Base-by-base conservation (phyloP, 2,113 vertebrate genomes). In the Scolopax mira region DNA sequence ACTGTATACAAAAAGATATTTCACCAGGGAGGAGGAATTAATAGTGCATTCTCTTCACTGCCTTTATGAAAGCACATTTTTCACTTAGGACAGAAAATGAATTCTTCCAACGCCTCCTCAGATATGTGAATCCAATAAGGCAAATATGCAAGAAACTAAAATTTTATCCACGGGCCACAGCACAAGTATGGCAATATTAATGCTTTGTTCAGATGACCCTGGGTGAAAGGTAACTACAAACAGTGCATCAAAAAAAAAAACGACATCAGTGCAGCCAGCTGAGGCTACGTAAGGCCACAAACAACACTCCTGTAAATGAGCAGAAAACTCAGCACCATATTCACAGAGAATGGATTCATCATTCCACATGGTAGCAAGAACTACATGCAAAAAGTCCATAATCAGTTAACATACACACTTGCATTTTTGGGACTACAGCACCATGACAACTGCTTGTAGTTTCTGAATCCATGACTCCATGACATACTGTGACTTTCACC, bases 261-360 rank as follows among this genome's bases (percentile, higher is more conserved):
- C n/a, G n/a, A n/a, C 2, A 79, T n/a, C 33, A 31, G 18, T 2
- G 11, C 11, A 66, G 22, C 44, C 35, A 67, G 16, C 1, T 85
- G 24, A 85, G 37, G 70, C 37, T 25, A 12, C 3, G 17, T 77
- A 64, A 67, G 16, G 30, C 52, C 86, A 42, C 21, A 60, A 89
- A 69, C 49, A 51, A 3, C 22, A 55, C 28, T 75, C 21, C n/a
- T 37, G 52, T 33, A 77, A 80, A 80, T 3, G 0, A 80, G 35
- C 14, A 46, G 49, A 77, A 84, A 93, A 64, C n/a, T 79, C 0
- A 0, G 33, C 11, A 57, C 22, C 30, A 25, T 39, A 78, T 57
- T 80, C 64, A 73, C 16, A 51, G 24, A 24, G 22, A 84, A 27
- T 0, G 0, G 35, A 62, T 58, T 85, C 0, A 0, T 85, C 0